These are phyloP conservation scores for Papilio gigon DNA, from an alignment of 2,888 invertebrate genomes.

Conservation along the genomic window DNA sequence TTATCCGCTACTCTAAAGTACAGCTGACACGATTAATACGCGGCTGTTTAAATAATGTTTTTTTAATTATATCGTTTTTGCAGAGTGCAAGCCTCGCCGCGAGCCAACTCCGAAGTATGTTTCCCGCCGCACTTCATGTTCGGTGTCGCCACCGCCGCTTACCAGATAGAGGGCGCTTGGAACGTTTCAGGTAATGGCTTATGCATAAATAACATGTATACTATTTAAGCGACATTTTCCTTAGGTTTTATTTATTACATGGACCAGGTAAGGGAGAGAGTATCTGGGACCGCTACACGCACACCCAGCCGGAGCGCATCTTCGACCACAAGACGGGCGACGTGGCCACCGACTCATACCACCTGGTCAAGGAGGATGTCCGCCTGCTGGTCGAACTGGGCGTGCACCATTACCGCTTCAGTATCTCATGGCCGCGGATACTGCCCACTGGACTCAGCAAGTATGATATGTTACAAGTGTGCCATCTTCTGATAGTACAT, in stretches of 20 bases:
- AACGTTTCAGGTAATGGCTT: slow-evolving; percentile 71
- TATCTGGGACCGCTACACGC: slow-evolving; percentile 87
- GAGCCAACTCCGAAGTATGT: slow-evolving; percentile 48
- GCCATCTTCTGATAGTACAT: slow-evolving; percentile 2
- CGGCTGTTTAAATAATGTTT: background rate
- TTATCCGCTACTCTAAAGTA: too few species aligned
- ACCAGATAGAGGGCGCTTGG: slow-evolving; percentile 82
- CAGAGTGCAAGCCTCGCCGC: slow-evolving; percentile 23
- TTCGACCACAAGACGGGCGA: slow-evolving; percentile 83
- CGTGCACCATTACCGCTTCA: slow-evolving; percentile 82
- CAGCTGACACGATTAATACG: too few species aligned
- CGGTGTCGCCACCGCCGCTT: slow-evolving; percentile 78
- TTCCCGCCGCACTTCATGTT: slow-evolving; percentile 70
- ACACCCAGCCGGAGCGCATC: slow-evolving; percentile 76
- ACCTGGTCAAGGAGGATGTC: slow-evolving; percentile 84
- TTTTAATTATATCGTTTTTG: background rate
- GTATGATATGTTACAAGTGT: slow-evolving; percentile 47
- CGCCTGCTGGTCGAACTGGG: slow-evolving; percentile 80
- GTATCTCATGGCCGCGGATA: slow-evolving; percentile 86
- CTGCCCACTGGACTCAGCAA: slow-evolving; percentile 83
- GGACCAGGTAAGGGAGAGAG: slow-evolving; percentile 83
- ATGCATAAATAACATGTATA: background rate
- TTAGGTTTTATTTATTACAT: background rate
- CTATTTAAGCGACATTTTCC: background rate
- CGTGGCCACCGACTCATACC: slow-evolving; percentile 86